Conservation (phyloP, 1,140 invertebrate species). For the Drosophila erecta region DNA sequence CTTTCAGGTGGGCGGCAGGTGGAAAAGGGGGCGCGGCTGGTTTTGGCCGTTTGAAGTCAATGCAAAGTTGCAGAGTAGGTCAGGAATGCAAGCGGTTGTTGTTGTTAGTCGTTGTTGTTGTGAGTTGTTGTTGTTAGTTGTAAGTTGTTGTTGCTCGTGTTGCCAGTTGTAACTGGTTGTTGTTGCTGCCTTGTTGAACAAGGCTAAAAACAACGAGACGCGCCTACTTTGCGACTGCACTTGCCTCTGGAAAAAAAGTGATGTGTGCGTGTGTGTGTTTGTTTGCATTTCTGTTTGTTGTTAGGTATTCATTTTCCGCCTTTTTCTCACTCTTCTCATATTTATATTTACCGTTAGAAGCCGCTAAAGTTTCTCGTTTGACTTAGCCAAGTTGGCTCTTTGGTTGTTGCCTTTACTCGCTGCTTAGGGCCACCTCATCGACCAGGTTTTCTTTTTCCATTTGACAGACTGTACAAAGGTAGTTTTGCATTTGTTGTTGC, state of each 20-base stretch:
- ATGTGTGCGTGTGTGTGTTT: neutral
- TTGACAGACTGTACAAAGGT: slow-evolving; percentile 38
- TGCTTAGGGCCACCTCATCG: slow-evolving; percentile 40
- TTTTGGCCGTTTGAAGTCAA: slow-evolving; percentile 52
- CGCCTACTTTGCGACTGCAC: slow-evolving; percentile 67
- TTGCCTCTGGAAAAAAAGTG: slow-evolving; percentile 34
- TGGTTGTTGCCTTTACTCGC: slow-evolving; percentile 11
- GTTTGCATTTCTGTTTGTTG: slow-evolving; percentile 46
- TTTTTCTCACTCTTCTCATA: slow-evolving; percentile 38
- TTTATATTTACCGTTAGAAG: slow-evolving; percentile 74
- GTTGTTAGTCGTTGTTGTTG: slow-evolving; percentile 26
- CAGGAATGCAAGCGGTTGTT: slow-evolving; percentile 71
- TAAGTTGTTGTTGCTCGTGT: slow-evolving; percentile 30
- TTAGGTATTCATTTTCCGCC: slow-evolving; percentile 33
- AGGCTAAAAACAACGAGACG: slow-evolving; percentile 67
- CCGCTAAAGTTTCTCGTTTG: slow-evolving; percentile 65
- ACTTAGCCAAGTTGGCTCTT: slow-evolving; percentile 52
- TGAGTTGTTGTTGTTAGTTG: neutral
- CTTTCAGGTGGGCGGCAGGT: slow-evolving; percentile 33
- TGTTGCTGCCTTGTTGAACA: slow-evolving; percentile 60
- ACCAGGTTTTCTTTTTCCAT: slow-evolving; percentile 34
- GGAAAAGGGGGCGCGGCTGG: slow-evolving; percentile 12
- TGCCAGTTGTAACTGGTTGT: slow-evolving; percentile 20
- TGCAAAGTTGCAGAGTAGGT: slow-evolving; percentile 71
- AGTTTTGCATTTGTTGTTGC: neutral